Evolutionary conservation across 2,888 invertebrate genomes (phyloP), one percentile per base, ranked within the genome.

Genomic region (Plusia festucae): DNA sequence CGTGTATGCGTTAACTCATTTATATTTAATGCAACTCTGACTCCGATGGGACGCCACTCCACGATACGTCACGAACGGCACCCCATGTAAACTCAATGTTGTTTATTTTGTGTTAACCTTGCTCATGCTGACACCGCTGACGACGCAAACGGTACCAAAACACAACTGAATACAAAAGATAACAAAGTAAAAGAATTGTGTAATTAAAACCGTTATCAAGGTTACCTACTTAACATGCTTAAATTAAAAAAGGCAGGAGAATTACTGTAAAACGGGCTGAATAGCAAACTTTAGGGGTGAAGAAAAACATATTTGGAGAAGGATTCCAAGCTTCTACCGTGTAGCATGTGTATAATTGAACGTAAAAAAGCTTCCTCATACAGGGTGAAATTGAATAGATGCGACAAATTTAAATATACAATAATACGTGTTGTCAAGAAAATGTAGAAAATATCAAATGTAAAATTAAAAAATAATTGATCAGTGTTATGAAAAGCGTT

Each of bases 11-110:
- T 68, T 57, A 53, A 65, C 44, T 53, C 18, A 56, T 56, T 78
- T 66, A 75, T 75, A 46, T 49, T 65, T 72, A 75, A 75, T 72
- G 78, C 65, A 75, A 65, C 40, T 56, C 27, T 46, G 56, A 55
- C 53, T 52, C 53, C 66, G 30, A 46, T 2, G 49, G 56, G 53
- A 30, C 20, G 27, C 16, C 61, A 55, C 32, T 54, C 61, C 53
- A 67, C 55, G 60, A 53, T 56, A 68, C 75, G 66, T 55, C 60
- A 63, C 46, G 18, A 46, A 61, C 1, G 54, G 5, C 49, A 64
- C 73, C 56, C 69, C 67, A 67, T 78, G 78, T 57, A 58, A 44
- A 22, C 49, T 52, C 63, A 30, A 51, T 58, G 24, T 49, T 51
- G 52, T 20, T 34, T 52, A 24, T 55, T 46, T 63, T 65, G 60